Evolutionary conservation across 2,888 invertebrate genomes (phyloP), one percentile per base, ranked within the genome.

Genomic region (Nymphalis c-album): DNA sequence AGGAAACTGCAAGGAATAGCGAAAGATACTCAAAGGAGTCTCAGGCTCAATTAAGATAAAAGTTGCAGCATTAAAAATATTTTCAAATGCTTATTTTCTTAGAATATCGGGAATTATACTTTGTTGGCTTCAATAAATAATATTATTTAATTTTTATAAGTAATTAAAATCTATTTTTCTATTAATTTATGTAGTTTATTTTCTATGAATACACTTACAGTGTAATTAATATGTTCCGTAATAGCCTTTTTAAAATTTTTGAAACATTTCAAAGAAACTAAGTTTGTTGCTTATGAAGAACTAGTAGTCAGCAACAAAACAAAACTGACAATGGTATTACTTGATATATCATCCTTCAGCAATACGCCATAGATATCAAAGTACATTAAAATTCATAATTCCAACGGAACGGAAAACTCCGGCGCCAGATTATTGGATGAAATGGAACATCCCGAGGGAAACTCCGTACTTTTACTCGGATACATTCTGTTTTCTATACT

Each of bases 321-420:
- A 22, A 50, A 50, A 50, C 50, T 13, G 31, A 7, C 7, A 55
- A 31, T 5, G 1, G 1, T 31, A 55, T 31, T 31, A 31, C 53
- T 53, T 16, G 17, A 17, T 17, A 55, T 55, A 55, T 16, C 35
- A 10, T 40, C 53, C 53, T 55, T 57, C 40, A 40, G 40, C 40
- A 17, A 40, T 8, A 13, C 18, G 48, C 48, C 17, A 26, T 35
- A 10, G 57, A 40, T 35, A 18, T 40, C 40, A 26, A 31, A 55
- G 40, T 57, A 57, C 57, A 40, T 51, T 61, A 40, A 59, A 67
- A 67, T 63, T 67, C 62, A 67, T 63, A 67, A 63, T 67, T 63
- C 67, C 63, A 35, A 61, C 48, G 35, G 57, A 45, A 47, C 58
- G 63, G 20, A 67, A 63, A 67, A 50, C 58, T 62, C 26, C 67